A percentile compares a stretch with the other conserved stretches of the same genome.
Evolutionary conservation across 2,888 invertebrate species (phyloP).

Genomic region (Lasioglossum zephyrum): DNA sequence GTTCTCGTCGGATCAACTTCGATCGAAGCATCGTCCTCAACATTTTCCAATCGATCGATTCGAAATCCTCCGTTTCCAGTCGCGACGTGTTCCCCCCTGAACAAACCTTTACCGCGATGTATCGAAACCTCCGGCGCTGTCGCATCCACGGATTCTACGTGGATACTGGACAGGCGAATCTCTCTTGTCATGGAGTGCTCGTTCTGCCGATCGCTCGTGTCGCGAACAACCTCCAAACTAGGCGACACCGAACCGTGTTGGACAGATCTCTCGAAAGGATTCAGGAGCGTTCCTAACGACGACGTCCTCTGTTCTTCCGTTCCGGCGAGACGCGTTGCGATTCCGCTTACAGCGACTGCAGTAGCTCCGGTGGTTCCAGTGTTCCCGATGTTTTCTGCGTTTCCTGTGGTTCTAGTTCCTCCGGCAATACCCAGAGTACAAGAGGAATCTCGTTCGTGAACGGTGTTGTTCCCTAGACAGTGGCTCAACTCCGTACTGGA

Average conservation of each 20-base stretch:
- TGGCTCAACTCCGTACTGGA: neutral
- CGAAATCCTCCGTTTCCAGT: slow-evolving; percentile 58
- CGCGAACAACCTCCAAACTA: slow-evolving; percentile 52
- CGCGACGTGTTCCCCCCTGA: slow-evolving; percentile 21
- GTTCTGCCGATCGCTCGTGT: slow-evolving; percentile 30
- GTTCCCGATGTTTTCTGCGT: neutral
- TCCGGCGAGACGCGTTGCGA: neutral
- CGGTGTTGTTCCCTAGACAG: slow-evolving; percentile 11
- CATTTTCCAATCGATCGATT: slow-evolving; percentile 74
- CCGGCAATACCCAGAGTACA: slow-evolving; percentile 24
- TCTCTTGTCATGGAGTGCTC: slow-evolving; percentile 6
- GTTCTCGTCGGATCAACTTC: slow-evolving; percentile 82
- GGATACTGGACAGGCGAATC: slow-evolving; percentile 9
- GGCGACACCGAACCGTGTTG: slow-evolving; percentile 58
- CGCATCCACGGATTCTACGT: slow-evolving; percentile 25
- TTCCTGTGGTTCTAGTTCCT: neutral
- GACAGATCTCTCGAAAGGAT: slow-evolving; percentile 60
- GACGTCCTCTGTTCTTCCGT: slow-evolving; percentile 53
- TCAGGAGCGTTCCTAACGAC: slow-evolving; percentile 60
- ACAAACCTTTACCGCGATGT: slow-evolving; percentile 37
- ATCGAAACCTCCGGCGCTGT: slow-evolving; percentile 23
- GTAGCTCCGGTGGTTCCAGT: neutral
- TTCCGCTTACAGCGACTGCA: neutral
- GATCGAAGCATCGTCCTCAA: slow-evolving; percentile 71
- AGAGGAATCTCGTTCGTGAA: slow-evolving; percentile 51